phyloP scores from a whole-genome alignment of 2,113 vertebrate genomes.

The Ibidorhyncha struthersii region DNA sequence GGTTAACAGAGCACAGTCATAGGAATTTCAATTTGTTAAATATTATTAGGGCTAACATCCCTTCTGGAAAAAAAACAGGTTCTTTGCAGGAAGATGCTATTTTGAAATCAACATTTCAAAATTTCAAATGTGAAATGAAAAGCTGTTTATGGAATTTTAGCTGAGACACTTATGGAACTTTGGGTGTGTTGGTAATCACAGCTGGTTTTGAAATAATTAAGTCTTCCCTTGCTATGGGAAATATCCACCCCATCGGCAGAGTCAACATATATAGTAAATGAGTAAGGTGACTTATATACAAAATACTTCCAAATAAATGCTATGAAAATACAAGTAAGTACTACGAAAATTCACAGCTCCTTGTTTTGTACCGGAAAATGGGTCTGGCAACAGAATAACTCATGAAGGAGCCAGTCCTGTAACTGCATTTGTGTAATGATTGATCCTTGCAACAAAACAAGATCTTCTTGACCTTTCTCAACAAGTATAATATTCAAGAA shows the following conservation, averaged over 20 bases:
- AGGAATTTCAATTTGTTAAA: background rate
- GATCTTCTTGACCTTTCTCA: background rate
- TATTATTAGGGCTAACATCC: background rate
- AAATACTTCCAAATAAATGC: background rate
- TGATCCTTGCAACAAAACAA: background rate
- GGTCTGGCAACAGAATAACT: background rate
- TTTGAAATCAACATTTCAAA: conserved; percentile 26
- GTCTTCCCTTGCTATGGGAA: background rate
- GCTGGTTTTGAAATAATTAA: conserved; percentile 15
- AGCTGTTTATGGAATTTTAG: background rate
- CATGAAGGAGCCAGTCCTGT: background rate
- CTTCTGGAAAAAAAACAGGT: background rate
- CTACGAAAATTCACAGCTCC: background rate
- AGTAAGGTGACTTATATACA: background rate
- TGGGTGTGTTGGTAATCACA: background rate
- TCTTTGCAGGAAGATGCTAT: background rate
- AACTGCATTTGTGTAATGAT: background rate
- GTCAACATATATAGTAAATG: background rate
- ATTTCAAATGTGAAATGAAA: conserved; percentile 34
- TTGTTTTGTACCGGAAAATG: background rate
- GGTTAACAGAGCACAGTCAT: background rate
- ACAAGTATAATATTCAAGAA: background rate
- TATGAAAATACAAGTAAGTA: background rate
- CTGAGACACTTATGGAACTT: background rate
- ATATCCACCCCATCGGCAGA: background rate